phyloP scores from a whole-genome alignment of 2,888 invertebrate species.

The Pterostichus madidus region DNA sequence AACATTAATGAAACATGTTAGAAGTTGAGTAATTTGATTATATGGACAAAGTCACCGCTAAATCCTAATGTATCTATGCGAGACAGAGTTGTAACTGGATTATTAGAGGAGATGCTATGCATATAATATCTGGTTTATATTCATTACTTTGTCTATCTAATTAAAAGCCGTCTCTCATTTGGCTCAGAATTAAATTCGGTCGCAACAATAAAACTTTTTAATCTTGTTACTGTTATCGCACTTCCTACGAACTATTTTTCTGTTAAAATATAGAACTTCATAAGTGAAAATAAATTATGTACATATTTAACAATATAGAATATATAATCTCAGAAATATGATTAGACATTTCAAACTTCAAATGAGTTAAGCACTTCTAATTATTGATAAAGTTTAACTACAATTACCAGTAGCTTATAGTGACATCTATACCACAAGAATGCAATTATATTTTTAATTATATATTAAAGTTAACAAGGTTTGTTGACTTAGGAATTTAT shows the following conservation, averaged over 20 bases:
- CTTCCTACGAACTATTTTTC: conserved; percentile 21
- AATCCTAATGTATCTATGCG: conserved; percentile 40
- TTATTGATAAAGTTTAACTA: too few species aligned
- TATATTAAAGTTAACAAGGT: too few species aligned
- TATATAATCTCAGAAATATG: too few species aligned
- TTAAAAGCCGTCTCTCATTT: conserved; percentile 35
- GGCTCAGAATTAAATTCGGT: conserved; percentile 22
- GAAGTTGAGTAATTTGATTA: conserved; percentile 29
- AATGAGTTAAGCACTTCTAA: too few species aligned
- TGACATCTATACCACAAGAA: too few species aligned
- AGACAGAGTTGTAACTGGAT: conserved; percentile 36
- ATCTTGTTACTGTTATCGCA: conserved; percentile 1
- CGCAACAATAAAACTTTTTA: conserved; percentile 46
- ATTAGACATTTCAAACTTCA: too few species aligned
- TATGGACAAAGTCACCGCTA: conserved; percentile 17
- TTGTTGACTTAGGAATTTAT: too few species aligned
- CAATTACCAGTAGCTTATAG: too few species aligned
- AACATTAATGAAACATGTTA: conserved; percentile 7
- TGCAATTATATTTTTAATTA: too few species aligned
- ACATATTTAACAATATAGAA: background rate
- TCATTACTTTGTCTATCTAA: conserved; percentile 40
- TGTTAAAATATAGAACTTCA: conserved; percentile 2
- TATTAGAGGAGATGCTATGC: conserved; percentile 48
- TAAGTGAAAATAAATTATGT: background rate
- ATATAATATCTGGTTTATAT: conserved; percentile 51